Conservation (phyloP, 2,113 vertebrate genomes). For the Larimichthys polyactis region DNA sequence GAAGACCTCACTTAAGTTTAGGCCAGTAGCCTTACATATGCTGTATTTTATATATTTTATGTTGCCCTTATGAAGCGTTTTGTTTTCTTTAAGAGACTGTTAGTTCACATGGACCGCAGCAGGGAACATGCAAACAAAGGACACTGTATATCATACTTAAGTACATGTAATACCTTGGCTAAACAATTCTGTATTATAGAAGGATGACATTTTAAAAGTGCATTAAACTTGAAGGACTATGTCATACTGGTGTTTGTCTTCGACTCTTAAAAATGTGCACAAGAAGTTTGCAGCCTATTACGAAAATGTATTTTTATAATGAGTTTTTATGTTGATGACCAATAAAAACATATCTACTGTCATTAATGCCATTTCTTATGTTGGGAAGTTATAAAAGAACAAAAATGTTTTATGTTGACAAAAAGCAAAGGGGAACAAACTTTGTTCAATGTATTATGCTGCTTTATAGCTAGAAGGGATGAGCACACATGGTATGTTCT, state of each 20-base stretch:
- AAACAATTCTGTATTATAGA: slow-evolving; percentile 36
- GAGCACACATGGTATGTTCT: slow-evolving; percentile 3
- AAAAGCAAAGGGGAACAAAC: not conserved
- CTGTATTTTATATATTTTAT: slow-evolving; percentile 33
- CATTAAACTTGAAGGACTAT: slow-evolving; percentile 57
- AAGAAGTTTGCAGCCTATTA: not conserved
- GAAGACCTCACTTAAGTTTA: slow-evolving; percentile 27
- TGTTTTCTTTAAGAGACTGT: slow-evolving; percentile 43
- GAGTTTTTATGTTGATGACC: slow-evolving; percentile 36
- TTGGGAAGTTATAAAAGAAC: not conserved
- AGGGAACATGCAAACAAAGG: slow-evolving; percentile 17
- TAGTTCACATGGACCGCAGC: slow-evolving; percentile 16
- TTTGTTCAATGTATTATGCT: not conserved
- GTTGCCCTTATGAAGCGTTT: slow-evolving; percentile 6
- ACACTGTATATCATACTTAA: not conserved
- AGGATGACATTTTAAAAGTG: slow-evolving; percentile 45
- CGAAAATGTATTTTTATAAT: slow-evolving; percentile 51
- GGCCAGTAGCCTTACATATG: slow-evolving; percentile 33
- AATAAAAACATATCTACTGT: slow-evolving; percentile 42
- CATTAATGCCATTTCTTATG: not conserved
- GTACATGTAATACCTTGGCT: not conserved
- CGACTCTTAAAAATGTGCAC: slow-evolving; percentile 7
- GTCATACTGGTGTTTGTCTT: slow-evolving; percentile 32
- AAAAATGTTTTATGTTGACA: not conserved
- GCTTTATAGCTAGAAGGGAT: not conserved